These are phyloP conservation scores for Apamea monoglypha DNA, from an alignment of 2,888 invertebrate species.

Conservation along the genomic window DNA sequence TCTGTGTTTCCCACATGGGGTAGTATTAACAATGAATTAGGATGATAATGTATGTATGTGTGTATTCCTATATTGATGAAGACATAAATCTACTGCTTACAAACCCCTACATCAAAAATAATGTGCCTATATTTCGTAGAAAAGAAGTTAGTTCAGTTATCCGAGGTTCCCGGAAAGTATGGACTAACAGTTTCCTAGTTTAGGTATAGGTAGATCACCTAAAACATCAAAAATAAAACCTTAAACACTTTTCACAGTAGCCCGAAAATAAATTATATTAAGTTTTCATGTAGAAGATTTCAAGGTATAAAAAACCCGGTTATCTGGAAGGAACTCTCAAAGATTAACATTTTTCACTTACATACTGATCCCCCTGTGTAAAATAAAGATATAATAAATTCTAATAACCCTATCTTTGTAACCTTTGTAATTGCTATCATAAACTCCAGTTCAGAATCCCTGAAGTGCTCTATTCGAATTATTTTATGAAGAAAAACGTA, in stretches of 20 bases:
- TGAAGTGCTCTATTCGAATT: conserved; percentile 16
- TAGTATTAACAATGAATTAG: too few species aligned
- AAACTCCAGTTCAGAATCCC: conserved; percentile 41
- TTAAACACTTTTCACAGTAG: not conserved
- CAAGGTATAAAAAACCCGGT: not conserved
- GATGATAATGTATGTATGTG: too few species aligned
- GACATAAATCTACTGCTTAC: not conserved
- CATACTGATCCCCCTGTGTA: conserved; percentile 4
- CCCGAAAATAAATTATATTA: not conserved
- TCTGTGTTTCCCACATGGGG: too few species aligned
- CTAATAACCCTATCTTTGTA: conserved; percentile 10
- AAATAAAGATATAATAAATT: conserved; percentile 35
- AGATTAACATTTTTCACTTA: conserved; percentile 11
- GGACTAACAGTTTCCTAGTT: not conserved
- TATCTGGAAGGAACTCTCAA: not conserved
- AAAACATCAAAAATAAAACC: not conserved
- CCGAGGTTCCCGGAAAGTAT: not conserved
- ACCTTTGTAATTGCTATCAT: conserved; percentile 30
- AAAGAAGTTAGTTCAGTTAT: not conserved
- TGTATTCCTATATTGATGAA: not conserved
- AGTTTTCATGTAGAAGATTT: not conserved
- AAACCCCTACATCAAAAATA: not conserved
- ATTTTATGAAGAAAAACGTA: conserved; percentile 16
- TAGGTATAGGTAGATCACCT: not conserved
- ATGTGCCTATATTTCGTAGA: not conserved